Percentiles rank a stretch among this genome's conserved stretches.
Evolutionary conservation across 1,140 invertebrate genomes (phyloP).

Genomic region (Drosophila suzukii): DNA sequence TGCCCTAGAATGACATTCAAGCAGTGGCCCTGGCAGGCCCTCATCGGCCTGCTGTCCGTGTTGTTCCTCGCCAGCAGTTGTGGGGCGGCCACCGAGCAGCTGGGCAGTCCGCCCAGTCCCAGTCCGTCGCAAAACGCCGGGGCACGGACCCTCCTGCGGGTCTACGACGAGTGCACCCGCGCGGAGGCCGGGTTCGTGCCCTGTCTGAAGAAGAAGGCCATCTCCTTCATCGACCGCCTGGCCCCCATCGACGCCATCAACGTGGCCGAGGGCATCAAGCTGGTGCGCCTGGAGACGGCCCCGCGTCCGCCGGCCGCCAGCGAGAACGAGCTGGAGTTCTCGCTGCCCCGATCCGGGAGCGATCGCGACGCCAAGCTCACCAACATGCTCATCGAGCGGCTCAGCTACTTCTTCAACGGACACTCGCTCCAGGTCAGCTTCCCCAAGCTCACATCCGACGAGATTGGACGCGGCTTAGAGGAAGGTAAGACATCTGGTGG

Average conservation of each 20-base stretch:
- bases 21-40: slow-evolving; percentile 38
- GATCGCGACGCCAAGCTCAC: slow-evolving; percentile 88
- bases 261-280: slow-evolving; percentile 88
- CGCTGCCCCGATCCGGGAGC: slow-evolving; percentile 87
- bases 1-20: slow-evolving; percentile 56
- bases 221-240: slow-evolving; percentile 90
- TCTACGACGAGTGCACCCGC: slow-evolving; percentile 88
- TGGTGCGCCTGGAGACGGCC: slow-evolving; percentile 86
- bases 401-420: slow-evolving; percentile 89
- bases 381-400: slow-evolving; percentile 88
- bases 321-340: slow-evolving; percentile 88
- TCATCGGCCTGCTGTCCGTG: slow-evolving; percentile 43
- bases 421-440: slow-evolving; percentile 90
- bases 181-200: slow-evolving; percentile 87
- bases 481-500: slow-evolving; percentile 87
- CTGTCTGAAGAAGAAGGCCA: slow-evolving; percentile 92
- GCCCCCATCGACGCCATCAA: slow-evolving; percentile 88
- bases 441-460: slow-evolving; percentile 89
- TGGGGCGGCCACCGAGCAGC: slow-evolving; percentile 70
- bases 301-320: slow-evolving; percentile 74
- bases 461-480: slow-evolving; percentile 89
- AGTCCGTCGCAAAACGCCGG: slow-evolving; percentile 82
- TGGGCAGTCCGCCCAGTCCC: slow-evolving; percentile 43
- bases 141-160: slow-evolving; percentile 86
- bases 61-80: slow-evolving; percentile 54